phyloP scores from a whole-genome alignment of 2,113 vertebrate genomes.

The Clupea harengus region DNA sequence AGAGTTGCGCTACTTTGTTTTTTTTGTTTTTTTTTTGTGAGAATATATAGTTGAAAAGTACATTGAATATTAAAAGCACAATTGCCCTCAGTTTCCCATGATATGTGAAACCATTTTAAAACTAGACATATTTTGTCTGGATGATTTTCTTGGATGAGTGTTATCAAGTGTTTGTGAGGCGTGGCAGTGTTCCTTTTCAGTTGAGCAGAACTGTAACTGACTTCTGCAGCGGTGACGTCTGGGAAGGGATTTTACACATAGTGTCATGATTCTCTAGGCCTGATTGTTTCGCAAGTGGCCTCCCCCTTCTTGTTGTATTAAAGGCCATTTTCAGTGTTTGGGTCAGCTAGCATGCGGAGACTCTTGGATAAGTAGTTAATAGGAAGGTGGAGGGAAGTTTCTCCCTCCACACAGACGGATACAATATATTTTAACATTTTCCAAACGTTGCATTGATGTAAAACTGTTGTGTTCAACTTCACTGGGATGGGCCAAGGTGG shows the following conservation, averaged over 20 bases:
- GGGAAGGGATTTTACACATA: not conserved
- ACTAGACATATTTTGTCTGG: not conserved
- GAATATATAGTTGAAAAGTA: not conserved
- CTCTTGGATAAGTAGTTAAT: not conserved
- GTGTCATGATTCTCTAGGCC: not conserved
- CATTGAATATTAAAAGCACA: not conserved
- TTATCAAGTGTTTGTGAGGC: not conserved
- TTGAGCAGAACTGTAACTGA: not conserved
- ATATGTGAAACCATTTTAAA: not conserved
- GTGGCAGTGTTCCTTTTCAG: not conserved
- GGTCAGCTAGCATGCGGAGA: not conserved
- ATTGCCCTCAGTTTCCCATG: not conserved
- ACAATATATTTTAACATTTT: not conserved
- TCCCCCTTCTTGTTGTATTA: not conserved
- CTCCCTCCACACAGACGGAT: not conserved
- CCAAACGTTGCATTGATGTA: not conserved
- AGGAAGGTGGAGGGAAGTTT: not conserved
- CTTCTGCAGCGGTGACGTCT: not conserved
- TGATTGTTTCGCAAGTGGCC: not conserved
- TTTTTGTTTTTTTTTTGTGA: not conserved
- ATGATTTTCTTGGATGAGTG: not conserved
- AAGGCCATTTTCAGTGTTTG: not conserved
- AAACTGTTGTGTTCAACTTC: not conserved
- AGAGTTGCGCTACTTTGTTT: not conserved
- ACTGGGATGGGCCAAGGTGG: conserved; percentile 1